Evolutionary conservation across 2,888 invertebrate species (phyloP), one percentile per base, ranked within the genome.

Genomic region (Lepas anatifera): DNA sequence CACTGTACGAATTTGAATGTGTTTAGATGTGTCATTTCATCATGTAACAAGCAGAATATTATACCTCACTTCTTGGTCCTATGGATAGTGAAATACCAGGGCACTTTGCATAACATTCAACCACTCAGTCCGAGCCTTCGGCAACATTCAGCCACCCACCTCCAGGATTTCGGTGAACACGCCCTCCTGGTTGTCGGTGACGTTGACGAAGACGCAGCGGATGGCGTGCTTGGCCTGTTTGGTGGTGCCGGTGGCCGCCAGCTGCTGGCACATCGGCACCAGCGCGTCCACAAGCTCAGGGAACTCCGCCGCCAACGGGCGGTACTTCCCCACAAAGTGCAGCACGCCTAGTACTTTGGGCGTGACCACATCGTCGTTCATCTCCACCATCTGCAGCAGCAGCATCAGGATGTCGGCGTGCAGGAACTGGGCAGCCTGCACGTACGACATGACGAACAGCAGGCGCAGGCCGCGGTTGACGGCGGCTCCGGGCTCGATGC

Each of bases 151-250:
- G 52, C 13, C 27, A 58, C 74, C 75, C 75, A 80, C 81, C 76
- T 94, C 92, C 77, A 94, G 83, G 75, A 93, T 89, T 76, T 89
- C 88, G 3, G 89, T 88, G 81, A 93, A 94, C 75, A 92, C 87
- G 70, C 86, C 85, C 75, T 88, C 89, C 77, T 87, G 87, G 77
- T 87, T 80, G 69, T 81, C 80, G 13, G 84, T 84, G 82, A 90
- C 88, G 80, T 94, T 93, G 67, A 91, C 89, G 79, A 86, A 91
- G 69, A 98, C 86, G 81, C 96, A 97, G 75, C 93, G 87, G 72
- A 98, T 89, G 6, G 97, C 95, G 77, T 96, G 95, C 81, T 98
- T 98, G 10, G 96, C 95, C 81, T 97, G 96, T 80, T 95, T 95
- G 1, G 93, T 89, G 6, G 92, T 91, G 18, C 97, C 97, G 63